Conservation (phyloP, 2,888 invertebrate genomes). For the Lasioglossum zephyrum region DNA sequence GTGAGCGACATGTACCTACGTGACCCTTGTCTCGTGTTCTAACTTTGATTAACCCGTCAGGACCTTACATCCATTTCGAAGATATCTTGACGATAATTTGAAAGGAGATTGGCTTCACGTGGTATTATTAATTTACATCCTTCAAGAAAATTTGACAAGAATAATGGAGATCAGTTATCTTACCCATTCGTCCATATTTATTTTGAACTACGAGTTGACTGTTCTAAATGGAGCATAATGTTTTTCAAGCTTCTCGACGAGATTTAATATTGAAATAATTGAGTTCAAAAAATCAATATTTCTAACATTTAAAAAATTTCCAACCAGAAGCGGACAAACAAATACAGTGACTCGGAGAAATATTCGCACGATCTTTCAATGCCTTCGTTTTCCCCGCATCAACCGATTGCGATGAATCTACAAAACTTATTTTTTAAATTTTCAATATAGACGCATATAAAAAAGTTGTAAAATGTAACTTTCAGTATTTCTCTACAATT, state of each 20-base stretch:
- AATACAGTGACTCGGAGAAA: neutral
- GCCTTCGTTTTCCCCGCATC: too few species aligned
- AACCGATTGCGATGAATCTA: too few species aligned
- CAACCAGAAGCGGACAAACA: neutral
- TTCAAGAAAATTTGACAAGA: conserved; percentile 11
- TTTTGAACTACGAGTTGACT: neutral
- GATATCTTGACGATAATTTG: conserved; percentile 44
- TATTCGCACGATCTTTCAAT: too few species aligned
- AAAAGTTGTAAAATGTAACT: too few species aligned
- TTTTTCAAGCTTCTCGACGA: neutral
- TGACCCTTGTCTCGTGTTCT: conserved; percentile 53
- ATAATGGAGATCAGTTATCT: too few species aligned
- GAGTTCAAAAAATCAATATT: neutral
- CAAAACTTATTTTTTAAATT: too few species aligned
- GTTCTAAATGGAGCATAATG: neutral
- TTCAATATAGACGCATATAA: too few species aligned
- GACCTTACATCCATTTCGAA: conserved; percentile 37
- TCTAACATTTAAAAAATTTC: neutral
- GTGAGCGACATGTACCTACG: conserved; percentile 33
- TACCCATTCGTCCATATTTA: neutral
- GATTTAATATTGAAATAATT: too few species aligned
- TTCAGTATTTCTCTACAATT: too few species aligned
- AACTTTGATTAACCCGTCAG: conserved; percentile 63
- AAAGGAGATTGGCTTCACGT: conserved; percentile 21
- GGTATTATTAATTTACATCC: conserved; percentile 33